Percentiles rank a stretch among this genome's conserved stretches.
Conservation (phyloP, 2,888 invertebrate genomes). For the Scelioninae gen. 2 region DNA sequence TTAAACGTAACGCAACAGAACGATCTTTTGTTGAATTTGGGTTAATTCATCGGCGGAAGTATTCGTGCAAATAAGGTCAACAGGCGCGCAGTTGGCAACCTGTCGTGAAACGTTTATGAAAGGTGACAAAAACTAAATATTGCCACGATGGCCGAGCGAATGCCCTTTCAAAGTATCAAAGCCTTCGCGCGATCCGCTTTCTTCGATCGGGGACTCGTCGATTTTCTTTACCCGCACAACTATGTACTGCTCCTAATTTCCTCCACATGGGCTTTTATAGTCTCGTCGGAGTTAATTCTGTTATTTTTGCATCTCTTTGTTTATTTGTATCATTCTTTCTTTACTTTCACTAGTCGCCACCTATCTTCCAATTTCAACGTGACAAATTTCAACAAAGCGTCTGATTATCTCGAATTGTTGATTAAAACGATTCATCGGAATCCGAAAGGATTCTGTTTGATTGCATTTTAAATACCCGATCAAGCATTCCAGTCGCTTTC, state of each 20-base stretch:
- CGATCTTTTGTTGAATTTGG: too few relatives aligned
- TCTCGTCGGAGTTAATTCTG: conserved; percentile 52
- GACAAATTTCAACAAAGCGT: conserved; percentile 34
- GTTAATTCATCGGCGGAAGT: too few relatives aligned
- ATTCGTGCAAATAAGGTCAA: conserved; percentile 23
- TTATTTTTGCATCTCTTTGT: conserved; percentile 23
- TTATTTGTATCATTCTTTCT: too few relatives aligned
- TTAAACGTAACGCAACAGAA: too few relatives aligned
- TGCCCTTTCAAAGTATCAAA: neutral
- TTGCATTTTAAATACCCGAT: conserved; percentile 31
- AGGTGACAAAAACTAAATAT: conserved; percentile 28
- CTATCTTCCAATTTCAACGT: conserved; percentile 4
- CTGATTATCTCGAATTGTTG: conserved; percentile 32
- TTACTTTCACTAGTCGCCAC: neutral
- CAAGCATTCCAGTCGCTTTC: conserved; percentile 16
- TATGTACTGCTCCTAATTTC: conserved; percentile 60
- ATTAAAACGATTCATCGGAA: conserved; percentile 44
- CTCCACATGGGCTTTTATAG: conserved; percentile 57
- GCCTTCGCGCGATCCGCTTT: conserved; percentile 1
- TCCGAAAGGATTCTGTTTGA: conserved; percentile 26
- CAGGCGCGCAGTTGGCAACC: neutral
- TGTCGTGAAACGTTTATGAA: neutral
- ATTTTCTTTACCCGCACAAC: conserved; percentile 6
- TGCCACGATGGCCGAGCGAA: conserved; percentile 6
- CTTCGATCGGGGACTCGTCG: neutral